Base-by-base conservation (phyloP, 2,113 vertebrate species). In the Danionella cerebrum region DNA sequence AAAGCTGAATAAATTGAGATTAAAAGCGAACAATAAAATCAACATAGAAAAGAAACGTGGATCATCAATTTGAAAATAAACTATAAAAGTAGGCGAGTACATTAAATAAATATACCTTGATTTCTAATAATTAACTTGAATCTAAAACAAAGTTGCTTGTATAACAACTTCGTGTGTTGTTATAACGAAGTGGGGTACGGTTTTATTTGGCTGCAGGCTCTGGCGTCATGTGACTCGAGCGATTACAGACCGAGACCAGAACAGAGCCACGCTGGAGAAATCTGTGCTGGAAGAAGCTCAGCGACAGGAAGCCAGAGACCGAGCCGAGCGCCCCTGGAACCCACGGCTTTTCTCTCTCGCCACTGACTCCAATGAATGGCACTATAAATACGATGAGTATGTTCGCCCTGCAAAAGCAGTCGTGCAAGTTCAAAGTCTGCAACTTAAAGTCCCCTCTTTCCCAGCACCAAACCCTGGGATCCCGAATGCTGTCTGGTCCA, bases 221-320 rank as follows among this genome's bases (percentile, higher is more conserved):
- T 98, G 96, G 96, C 93, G 88, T 79, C 90, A 90, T 0, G 96
- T 98, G 77, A 95, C 92, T 70, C 91, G 80, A 47, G 95, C 96
- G 71, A 98, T 98, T 73, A 42, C 76, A 51, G 89, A 91, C 42
- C 91, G 88, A 0, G 94, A 98, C 83, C 95, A 98, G 73, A 67
- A 90, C 70, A 87, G 76, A 67, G 96, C 96, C 1, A 97, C 94
- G 0, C 91, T 92, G 80, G 94, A 98, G 60, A 98, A 98, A 78
- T 93, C 85, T 65, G 82, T 89, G 0, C 78, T 98, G 73, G 96
- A 98, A 76, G 94, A 97, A 60, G 91, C 91, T 0, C 96, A 98
- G 82, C 83, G 95, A 38, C 88, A 65, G n/a, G 85, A 86, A 0
- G 74, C 88, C 54, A 84, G 74, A 1, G 91, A 93, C 69, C 82